These are phyloP conservation scores for Drosophila paranaensis DNA, from an alignment of 2,888 invertebrate genomes.

Conservation along the genomic window DNA sequence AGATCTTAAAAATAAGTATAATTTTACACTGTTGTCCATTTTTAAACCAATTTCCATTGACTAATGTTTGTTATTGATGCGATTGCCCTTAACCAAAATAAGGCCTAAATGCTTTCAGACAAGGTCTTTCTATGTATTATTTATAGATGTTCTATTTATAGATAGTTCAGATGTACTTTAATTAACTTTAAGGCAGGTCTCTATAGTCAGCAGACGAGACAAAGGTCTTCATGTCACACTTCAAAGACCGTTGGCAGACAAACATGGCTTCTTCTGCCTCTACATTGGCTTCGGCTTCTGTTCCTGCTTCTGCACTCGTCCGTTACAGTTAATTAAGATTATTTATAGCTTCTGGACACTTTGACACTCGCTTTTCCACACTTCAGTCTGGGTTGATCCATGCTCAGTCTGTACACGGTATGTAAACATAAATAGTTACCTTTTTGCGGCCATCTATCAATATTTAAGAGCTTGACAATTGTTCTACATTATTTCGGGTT, in stretches of 20 bases:
- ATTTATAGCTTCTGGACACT: slow-evolving; percentile 1
- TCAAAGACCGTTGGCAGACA: background rate
- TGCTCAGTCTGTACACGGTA: background rate
- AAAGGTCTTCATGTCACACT: background rate
- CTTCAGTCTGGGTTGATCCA: background rate
- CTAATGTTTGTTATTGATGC: too few species aligned
- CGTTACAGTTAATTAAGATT: background rate
- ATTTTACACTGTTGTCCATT: background rate
- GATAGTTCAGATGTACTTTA: background rate
- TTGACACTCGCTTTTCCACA: background rate
- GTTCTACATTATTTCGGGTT: slow-evolving; percentile 40
- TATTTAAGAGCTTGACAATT: slow-evolving; percentile 61
- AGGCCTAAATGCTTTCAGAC: background rate
- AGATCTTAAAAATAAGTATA: too few species aligned
- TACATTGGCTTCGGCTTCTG: background rate
- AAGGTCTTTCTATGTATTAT: too few species aligned
- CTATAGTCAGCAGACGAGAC: background rate
- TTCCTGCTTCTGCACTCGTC: background rate
- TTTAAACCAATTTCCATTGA: background rate
- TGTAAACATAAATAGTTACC: slow-evolving; percentile 40
- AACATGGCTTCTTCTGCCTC: background rate
- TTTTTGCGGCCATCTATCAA: slow-evolving; percentile 59
- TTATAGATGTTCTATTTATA: background rate
- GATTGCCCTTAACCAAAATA: background rate
- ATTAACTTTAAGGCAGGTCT: background rate